Percentiles rank a stretch among this genome's conserved stretches.
phyloP scores from a whole-genome alignment of 2,113 vertebrate genomes.

The Ploceus nigricollis region DNA sequence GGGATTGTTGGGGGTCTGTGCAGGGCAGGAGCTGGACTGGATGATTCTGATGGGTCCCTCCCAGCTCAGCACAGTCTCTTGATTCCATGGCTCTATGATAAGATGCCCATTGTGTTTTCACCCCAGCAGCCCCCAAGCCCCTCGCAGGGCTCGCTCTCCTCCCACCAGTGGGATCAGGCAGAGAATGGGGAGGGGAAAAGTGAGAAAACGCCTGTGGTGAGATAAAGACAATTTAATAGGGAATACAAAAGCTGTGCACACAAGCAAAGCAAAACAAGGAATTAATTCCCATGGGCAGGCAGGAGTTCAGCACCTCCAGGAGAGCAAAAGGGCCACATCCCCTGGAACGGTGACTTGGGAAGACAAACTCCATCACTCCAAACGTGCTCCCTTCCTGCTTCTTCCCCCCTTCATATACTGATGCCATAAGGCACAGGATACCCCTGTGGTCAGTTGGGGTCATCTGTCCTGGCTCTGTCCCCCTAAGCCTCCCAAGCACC shows the following conservation, averaged over 20 bases:
- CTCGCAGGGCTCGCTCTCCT: rapidly evolving
- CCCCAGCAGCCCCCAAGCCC: neutral
- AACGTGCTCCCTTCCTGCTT: neutral
- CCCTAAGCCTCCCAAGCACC: rapidly evolving
- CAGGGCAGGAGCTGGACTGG: neutral
- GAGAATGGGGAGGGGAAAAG: neutral
- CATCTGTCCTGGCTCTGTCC: neutral
- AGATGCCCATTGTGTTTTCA: rapidly evolving
- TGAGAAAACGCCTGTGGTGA: neutral
- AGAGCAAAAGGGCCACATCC: neutral
- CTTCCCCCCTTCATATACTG: neutral
- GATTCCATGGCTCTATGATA: neutral
- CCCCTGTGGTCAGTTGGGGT: neutral
- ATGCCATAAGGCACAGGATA: no score
- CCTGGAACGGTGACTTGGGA: neutral
- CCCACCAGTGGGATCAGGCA: neutral
- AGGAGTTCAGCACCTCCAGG: neutral
- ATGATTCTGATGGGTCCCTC: neutral
- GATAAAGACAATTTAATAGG: neutral
- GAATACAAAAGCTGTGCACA: neutral
- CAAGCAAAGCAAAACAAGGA: neutral
- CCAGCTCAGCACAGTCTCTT: neutral
- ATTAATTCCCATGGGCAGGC: neutral
- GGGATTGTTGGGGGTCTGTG: neutral
- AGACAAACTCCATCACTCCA: neutral